Percentiles rank a stretch among this genome's conserved stretches.
Conservation (phyloP, 2,888 invertebrate species). For the Lasioglossum pauxillum region DNA sequence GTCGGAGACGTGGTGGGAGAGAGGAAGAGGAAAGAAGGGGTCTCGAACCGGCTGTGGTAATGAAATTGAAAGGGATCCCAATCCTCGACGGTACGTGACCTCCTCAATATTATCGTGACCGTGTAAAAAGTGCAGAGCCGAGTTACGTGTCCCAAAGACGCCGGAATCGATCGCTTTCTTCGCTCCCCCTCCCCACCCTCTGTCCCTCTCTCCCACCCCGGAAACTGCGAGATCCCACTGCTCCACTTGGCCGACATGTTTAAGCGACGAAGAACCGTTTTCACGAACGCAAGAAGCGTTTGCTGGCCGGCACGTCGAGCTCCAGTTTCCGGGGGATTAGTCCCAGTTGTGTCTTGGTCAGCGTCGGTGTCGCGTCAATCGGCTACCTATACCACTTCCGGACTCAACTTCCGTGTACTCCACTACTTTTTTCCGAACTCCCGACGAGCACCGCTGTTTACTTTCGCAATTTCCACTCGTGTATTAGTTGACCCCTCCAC, state of each 20-base stretch:
- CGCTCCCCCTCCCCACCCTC: too few relatives aligned
- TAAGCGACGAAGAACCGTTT: conserved; percentile 11
- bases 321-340: conserved; percentile 34
- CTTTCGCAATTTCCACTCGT: neutral
- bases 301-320: conserved; percentile 1
- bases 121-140: conserved; percentile 29
- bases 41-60: conserved; percentile 21
- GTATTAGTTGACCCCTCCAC: neutral
- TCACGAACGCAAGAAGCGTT: neutral
- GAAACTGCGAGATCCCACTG: conserved; percentile 12
- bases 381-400: neutral
- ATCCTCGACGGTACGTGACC: conserved; percentile 29
- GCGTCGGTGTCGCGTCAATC: conserved; percentile 4
- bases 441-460: neutral
- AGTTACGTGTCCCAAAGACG: neutral
- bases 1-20: neutral
- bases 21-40: conserved; percentile 7
- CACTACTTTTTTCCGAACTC: neutral
- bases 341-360: conserved; percentile 37
- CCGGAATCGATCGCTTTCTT: conserved; percentile 5
- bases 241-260: conserved; percentile 33
- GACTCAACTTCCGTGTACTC: neutral
- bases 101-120: conserved; percentile 37
- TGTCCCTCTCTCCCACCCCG: too few relatives aligned
- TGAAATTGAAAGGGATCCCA: conserved; percentile 28